These are phyloP conservation scores for Actinernus sp. DNA, from an alignment of 92 coral and sea anemone species.

Conservation along the genomic window DNA sequence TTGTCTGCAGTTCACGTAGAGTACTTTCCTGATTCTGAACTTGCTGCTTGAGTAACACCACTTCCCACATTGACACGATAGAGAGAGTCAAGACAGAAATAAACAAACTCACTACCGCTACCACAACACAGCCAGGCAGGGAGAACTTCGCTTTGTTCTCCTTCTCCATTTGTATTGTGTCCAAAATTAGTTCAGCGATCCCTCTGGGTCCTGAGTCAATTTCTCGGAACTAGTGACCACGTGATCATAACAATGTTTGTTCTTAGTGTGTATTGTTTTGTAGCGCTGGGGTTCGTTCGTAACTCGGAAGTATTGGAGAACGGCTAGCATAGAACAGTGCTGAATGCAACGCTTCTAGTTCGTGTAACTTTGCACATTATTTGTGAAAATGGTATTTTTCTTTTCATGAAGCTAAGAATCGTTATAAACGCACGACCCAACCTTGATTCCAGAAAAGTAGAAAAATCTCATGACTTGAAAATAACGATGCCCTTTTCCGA, in stretches of 20 bases:
- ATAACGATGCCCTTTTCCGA: no score
- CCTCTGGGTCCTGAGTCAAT: background rate
- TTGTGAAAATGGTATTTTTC: no score
- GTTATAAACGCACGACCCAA: no score
- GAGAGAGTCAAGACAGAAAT: constrained; percentile 16
- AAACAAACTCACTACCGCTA: constrained; percentile 3
- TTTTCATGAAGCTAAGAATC: no score
- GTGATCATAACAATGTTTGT: constrained; percentile 13
- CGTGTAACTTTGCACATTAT: no score
- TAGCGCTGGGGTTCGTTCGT: no score
- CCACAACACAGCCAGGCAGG: constrained; percentile 36
- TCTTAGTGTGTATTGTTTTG: constrained; percentile 9
- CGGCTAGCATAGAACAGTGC: no score
- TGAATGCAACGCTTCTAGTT: no score
- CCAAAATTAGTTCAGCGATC: background rate
- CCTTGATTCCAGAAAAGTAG: no score
- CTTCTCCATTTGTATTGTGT: constrained; percentile 45
- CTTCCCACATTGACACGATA: constrained; percentile 20
- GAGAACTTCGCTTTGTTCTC: constrained; percentile 10
- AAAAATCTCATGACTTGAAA: no score
- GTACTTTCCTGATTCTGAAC: constrained; percentile 15
- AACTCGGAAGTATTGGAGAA: no score
- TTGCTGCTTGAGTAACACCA: constrained; percentile 1
- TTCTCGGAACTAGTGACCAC: constrained; percentile 10
- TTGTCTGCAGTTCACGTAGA: constrained; percentile 6